These are phyloP conservation scores for Turnix velox DNA, from an alignment of 2,113 vertebrate species.

Conservation along the genomic window DNA sequence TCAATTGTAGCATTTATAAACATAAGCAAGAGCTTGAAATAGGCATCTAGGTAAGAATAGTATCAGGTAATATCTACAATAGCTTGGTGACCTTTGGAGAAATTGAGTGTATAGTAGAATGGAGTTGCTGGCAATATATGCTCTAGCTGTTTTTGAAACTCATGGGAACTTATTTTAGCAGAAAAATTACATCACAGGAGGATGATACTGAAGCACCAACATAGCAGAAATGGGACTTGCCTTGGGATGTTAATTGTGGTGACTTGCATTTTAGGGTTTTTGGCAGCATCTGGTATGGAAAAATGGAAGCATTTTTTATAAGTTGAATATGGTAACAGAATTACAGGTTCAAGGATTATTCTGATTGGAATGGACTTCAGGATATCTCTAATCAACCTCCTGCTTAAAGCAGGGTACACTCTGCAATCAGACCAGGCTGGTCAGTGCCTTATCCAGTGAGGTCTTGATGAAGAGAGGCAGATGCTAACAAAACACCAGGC, in stretches of 20 bases:
- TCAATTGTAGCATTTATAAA: neutral
- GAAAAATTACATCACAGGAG: neutral
- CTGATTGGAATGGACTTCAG: neutral
- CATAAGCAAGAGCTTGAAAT: neutral
- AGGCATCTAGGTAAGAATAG: neutral
- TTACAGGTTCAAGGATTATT: neutral
- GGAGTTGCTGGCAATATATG: neutral
- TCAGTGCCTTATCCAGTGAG: neutral
- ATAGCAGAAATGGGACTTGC: neutral
- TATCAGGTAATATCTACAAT: neutral
- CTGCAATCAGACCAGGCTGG: neutral
- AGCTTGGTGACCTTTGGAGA: neutral
- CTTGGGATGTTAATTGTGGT: neutral
- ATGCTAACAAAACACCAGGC: neutral
- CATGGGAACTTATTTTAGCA: neutral
- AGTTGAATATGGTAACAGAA: neutral
- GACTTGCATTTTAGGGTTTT: neutral
- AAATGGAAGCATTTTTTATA: neutral
- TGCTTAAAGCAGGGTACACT: neutral
- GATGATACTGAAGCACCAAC: neutral
- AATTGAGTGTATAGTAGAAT: neutral
- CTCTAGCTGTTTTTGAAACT: neutral
- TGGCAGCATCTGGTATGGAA: neutral
- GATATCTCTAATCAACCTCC: neutral
- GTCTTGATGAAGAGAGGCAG: neutral